Conservation (phyloP, 2,888 invertebrate species). For the Blomia tropicalis region DNA sequence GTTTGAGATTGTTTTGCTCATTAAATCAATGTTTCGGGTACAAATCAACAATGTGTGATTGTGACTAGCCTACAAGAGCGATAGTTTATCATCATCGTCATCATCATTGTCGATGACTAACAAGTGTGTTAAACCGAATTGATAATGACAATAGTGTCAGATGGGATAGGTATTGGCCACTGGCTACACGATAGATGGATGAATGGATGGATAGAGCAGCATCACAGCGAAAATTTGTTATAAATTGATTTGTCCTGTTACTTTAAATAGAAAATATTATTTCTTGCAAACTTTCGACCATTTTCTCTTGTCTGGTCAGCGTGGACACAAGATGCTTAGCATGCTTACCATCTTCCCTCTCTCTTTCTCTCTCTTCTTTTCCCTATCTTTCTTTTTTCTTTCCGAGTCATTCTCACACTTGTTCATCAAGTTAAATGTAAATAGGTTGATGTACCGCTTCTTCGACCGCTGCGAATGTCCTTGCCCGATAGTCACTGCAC, state of each 20-base stretch:
- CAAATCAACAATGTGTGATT: no score
- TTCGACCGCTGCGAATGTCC: slow-evolving; percentile 13
- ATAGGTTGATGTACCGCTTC: slow-evolving; percentile 11
- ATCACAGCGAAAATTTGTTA: slow-evolving; percentile 1
- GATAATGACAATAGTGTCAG: slow-evolving; percentile 10
- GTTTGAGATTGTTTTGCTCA: no score
- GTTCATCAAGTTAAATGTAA: slow-evolving; percentile 4
- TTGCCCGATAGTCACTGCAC: not conserved
- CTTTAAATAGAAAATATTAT: not conserved
- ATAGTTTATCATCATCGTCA: no score
- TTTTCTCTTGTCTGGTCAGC: not conserved
- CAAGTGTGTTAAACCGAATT: no score
- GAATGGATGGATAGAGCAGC: not conserved
- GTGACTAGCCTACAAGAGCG: no score
- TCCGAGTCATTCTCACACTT: no score
- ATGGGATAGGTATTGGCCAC: no score
- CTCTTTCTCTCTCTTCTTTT: not conserved
- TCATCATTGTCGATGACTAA: no score
- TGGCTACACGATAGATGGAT: no score
- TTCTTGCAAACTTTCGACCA: not conserved
- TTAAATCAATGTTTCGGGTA: no score
- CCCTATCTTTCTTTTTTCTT: not conserved
- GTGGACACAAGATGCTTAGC: not conserved
- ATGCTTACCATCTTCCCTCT: slow-evolving; percentile 3
- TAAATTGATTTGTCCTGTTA: slow-evolving; percentile 15